Percentiles rank a stretch among this genome's conserved stretches.
phyloP scores from a whole-genome alignment of 2,113 vertebrate species.

The Hylia prasina region DNA sequence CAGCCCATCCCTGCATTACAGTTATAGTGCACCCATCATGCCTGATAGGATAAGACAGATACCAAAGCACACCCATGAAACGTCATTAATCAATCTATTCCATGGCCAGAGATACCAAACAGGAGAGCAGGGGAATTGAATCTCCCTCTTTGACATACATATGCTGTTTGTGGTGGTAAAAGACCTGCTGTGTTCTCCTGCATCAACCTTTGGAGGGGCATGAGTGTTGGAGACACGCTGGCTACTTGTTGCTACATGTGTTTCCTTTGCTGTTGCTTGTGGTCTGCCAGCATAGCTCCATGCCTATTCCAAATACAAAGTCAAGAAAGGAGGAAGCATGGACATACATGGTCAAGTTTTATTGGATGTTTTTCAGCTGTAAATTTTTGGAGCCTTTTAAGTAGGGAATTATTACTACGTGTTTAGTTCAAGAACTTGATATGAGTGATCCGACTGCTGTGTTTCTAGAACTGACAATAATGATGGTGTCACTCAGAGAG shows the following conservation, averaged over 20 bases:
- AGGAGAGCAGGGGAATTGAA: not conserved
- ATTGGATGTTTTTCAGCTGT: not conserved
- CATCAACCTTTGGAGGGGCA: not conserved
- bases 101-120: not conserved
- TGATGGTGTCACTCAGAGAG: not conserved
- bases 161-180: not conserved
- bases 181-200: not conserved
- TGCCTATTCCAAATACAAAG: not conserved
- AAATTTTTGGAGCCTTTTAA: not conserved
- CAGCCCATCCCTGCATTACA: not conserved
- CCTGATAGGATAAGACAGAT: not conserved
- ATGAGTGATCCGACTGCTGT: not conserved
- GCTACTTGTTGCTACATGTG: not conserved
- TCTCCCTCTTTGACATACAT: not conserved
- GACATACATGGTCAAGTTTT: not conserved
- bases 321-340: not conserved
- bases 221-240: not conserved
- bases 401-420: not conserved
- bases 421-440: not conserved
- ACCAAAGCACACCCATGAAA: not conserved
- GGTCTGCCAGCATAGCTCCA: not conserved
- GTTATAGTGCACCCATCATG: not conserved
- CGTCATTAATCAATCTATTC: not conserved
- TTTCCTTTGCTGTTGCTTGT: not conserved
- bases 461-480: not conserved